These are phyloP conservation scores for Bos indicus DNA, from an alignment of 2,113 vertebrate species.

Conservation along the genomic window DNA sequence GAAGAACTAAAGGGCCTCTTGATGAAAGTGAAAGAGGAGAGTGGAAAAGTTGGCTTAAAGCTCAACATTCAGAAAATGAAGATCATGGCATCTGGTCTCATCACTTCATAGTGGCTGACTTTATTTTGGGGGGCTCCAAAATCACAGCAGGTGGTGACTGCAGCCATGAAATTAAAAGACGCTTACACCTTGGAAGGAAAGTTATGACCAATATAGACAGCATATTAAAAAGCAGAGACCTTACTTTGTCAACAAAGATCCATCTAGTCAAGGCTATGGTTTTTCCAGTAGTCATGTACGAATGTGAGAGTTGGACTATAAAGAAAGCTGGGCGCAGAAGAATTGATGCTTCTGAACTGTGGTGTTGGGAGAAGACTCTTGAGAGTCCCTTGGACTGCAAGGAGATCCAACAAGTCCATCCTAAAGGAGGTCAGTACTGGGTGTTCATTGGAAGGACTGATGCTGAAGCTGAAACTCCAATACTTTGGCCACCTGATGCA, in stretches of 20 bases:
- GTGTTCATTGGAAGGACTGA: background rate
- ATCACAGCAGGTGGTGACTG: background rate
- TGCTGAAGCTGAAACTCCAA: background rate
- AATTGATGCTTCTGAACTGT: background rate
- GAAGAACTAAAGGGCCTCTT: background rate
- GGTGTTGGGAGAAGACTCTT: background rate
- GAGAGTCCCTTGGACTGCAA: background rate
- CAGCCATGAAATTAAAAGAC: background rate
- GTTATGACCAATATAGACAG: background rate
- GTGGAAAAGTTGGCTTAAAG: background rate
- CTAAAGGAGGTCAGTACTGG: background rate
- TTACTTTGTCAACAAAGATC: background rate
- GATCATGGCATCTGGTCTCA: background rate
- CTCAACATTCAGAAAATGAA: background rate
- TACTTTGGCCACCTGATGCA: background rate
- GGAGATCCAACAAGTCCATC: background rate
- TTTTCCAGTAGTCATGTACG: accelerated
- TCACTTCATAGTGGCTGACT: background rate
- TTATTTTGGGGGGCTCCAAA: background rate
- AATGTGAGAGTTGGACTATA: background rate
- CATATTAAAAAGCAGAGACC: background rate
- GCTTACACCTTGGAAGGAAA: background rate
- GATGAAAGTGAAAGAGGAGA: background rate
- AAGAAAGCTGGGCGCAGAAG: background rate
- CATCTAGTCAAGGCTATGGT: background rate